Base-by-base conservation (phyloP, 2,113 vertebrate genomes). In the Xyliphius kryptos region DNA sequence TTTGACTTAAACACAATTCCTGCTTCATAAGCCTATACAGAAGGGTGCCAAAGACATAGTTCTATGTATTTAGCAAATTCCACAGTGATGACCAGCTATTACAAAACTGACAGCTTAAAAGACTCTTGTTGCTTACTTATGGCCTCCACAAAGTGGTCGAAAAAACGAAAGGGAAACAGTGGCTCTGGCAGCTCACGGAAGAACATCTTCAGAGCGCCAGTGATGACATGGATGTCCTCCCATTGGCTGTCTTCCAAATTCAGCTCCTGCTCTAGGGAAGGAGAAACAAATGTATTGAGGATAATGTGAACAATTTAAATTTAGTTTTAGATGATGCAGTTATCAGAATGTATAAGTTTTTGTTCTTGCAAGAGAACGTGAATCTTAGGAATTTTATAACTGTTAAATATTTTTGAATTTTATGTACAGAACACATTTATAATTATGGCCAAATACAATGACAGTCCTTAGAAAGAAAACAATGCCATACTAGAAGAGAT, bases 201-300 rank as follows among this genome's bases (percentile, higher is more conserved):
- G 89, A 97, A 98, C 94, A 98, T 89, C 88, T 98, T 98, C 79
- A 98, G 93, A 76, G 93, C 95, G 87, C 94, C 95, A 56, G 93
- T 97, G 89, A 98, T 88, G 75, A 97, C 92, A 74, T 97, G 92
- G 86, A 98, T 89, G 88, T 98, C 95, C 87, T 97, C 93, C 93
- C 94, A 97, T 89, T 97, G 93, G 88, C 85, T 91, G 87, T 94
- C 91, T 74, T 94, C 94, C 90, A 98, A 92, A 90, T 97, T 91
- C 86, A 97, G 87, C 81, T 91, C 89, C 84, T 97, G 93, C 91
- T 97, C 95, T 97, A 84, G 87, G 87, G 90, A 88, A 89, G 88
- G 84, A 54, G 36, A 60, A 54, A 63, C 40, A 51, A 52, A 68
- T 21, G 65, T 56, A 68, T 47, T 37, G 48, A 46, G 48, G 60